Percentiles rank a stretch among this genome's conserved stretches.
phyloP scores from a whole-genome alignment of 2,797 vertebrate genomes.

The Chromis chromis region DNA sequence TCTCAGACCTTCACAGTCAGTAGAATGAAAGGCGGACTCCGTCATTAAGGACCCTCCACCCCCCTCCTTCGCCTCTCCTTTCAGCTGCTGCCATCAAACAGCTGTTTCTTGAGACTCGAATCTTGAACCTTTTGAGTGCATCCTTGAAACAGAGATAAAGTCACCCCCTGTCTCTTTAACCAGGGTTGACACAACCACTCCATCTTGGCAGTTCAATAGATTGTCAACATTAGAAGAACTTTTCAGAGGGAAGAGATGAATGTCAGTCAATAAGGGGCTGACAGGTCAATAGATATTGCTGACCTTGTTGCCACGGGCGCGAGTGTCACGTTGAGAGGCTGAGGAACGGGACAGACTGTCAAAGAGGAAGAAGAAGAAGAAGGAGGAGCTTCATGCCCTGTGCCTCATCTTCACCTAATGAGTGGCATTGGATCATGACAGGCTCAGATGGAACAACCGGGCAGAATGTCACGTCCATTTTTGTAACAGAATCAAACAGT shows the following conservation, averaged over 20 bases:
- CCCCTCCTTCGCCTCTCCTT: no score
- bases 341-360: constrained; percentile 14
- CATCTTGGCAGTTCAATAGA: constrained; percentile 66
- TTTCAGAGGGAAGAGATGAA: constrained; percentile 71
- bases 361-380: neutral
- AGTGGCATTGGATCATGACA: neutral
- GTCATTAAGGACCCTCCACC: no score
- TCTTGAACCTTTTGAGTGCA: constrained; percentile 21
- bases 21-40: no score
- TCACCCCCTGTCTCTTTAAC: constrained; percentile 51
- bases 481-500: neutral
- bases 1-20: no score
- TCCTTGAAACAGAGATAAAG: constrained; percentile 60
- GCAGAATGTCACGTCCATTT: neutral
- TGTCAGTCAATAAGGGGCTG: constrained; percentile 71
- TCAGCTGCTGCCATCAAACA: no score
- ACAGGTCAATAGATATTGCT: constrained; percentile 74
- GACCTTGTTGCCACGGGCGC: constrained; percentile 58
- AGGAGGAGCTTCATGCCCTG: neutral
- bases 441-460: neutral
- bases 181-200: constrained; percentile 40
- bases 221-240: constrained; percentile 67
- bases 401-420: constrained; percentile 4
- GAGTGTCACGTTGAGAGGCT: constrained; percentile 41
- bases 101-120: no score